phyloP scores from a whole-genome alignment of 2,888 invertebrate species.

The Antitype chi region DNA sequence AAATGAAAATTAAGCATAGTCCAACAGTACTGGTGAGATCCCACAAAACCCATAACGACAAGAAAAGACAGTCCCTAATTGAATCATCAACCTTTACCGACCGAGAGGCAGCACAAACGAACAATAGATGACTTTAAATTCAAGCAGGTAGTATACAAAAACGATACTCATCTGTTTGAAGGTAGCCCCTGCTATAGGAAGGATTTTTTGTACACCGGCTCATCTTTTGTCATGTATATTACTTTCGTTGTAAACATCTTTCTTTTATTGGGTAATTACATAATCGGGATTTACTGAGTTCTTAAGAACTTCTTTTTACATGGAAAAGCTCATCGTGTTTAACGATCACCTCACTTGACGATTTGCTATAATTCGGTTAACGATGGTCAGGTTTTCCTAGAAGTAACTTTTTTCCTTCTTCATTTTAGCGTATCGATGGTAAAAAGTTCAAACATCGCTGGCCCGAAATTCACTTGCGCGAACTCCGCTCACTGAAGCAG shows the following conservation, averaged over 20 bases:
- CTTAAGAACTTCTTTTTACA: background rate
- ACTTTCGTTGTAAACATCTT: conserved; percentile 10
- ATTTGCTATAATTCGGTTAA: background rate
- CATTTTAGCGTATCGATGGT: no score
- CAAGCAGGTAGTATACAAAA: conserved; percentile 40
- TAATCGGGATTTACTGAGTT: background rate
- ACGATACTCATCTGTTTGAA: conserved; percentile 24
- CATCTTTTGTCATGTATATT: conserved; percentile 36
- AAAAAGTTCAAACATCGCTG: no score
- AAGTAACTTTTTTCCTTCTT: no score
- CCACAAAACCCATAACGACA: background rate
- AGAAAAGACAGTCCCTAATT: conserved; percentile 18
- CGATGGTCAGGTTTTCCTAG: background rate
- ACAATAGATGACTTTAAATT: conserved; percentile 22
- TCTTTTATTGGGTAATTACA: background rate
- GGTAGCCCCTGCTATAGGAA: conserved; percentile 1
- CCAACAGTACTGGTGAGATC: background rate
- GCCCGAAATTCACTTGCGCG: no score
- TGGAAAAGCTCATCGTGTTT: background rate
- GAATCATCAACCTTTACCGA: conserved; percentile 18
- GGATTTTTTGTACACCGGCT: conserved; percentile 22
- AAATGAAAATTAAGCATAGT: background rate
- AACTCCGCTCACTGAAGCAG: no score
- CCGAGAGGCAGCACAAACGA: conserved; percentile 15
- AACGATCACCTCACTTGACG: background rate